These are phyloP conservation scores for Hippasteria phrygiana DNA, from an alignment of 53 echinoderm and acorn worm genomes.

Conservation along the genomic window DNA sequence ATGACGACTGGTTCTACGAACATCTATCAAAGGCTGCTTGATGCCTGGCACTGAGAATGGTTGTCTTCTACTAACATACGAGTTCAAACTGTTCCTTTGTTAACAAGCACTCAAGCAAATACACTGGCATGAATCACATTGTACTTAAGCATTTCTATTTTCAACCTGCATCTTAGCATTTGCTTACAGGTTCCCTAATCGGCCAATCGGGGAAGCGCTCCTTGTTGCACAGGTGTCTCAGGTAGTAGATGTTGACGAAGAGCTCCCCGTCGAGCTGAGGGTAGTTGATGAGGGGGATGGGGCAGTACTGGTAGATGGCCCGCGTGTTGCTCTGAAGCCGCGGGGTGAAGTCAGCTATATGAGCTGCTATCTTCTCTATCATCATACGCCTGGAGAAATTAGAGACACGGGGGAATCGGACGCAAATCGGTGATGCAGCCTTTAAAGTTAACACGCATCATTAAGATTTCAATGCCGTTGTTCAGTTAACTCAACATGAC, in stretches of 20 bases:
- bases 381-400: constrained; percentile 85
- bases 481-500: too few species aligned
- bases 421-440: background rate
- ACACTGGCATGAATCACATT: background rate
- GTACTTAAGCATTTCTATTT: background rate
- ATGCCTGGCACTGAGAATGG: too few species aligned
- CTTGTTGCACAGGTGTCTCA: constrained; percentile 91
- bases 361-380: constrained; percentile 98
- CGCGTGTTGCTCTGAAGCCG: constrained; percentile 93
- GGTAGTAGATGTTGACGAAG: constrained; percentile 97
- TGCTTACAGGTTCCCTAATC: constrained; percentile 96
- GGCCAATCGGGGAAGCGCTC: constrained; percentile 97
- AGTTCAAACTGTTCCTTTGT: too few species aligned
- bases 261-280: constrained; percentile 96
- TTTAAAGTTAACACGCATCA: too few species aligned
- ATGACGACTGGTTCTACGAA: too few species aligned
- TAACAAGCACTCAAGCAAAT: too few species aligned
- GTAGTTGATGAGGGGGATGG: constrained; percentile 93
- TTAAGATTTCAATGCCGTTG: too few species aligned
- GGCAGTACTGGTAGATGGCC: constrained; percentile 98
- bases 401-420: too few species aligned
- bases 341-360: constrained; percentile 96
- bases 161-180: background rate
- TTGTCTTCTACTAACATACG: too few species aligned
- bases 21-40: too few species aligned